Base-by-base conservation (phyloP, 2,888 invertebrate species). In the Cepaea hortensis region DNA sequence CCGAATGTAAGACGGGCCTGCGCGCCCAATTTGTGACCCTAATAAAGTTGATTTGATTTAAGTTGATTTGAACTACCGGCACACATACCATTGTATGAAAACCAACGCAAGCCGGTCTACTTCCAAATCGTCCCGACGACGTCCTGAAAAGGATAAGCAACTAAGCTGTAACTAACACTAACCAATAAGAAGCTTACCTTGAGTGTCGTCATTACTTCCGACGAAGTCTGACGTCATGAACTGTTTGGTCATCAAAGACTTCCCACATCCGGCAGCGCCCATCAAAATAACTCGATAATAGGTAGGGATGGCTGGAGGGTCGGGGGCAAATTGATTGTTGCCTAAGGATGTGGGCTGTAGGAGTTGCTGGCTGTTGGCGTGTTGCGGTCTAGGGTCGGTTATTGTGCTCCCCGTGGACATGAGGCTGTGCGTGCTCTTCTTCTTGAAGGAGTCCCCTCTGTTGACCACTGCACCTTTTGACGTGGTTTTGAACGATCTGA, bases 401-500 rank as follows among this genome's bases (percentile, higher is more conserved):
- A 89, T 88, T 18, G 96, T 96, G 94, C 96, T 97, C 50, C 93
- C 93, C 1, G 93, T 97, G 18, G 93, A 93, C 76, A 97, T 97
- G 94, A 97, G 97, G 93, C 97, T 97, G 0, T 97, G 97, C 92
- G 97, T 97, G 90, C 97, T 96, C 79, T 97, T 96, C 90, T 97
- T 97, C 92, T 98, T 97, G 89, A 98, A 96, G 20, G 98, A 98
- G 95, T 99, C 98, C 0, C 98, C 98, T 80, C 98, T 96, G 95
- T 98, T 98, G 88, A 98, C 96, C 48, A 98, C 97, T 1, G 98
- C 97, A 46, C 98, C 98, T 94, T 97, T 96, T 94, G 97, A 97
- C 55, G 98, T 98, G 91, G 98, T 98, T 92, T 97, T 97, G 95
- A 98, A 98, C 95, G 98, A 98, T 91, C 98, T 96, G 90, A 98